Conservation (phyloP, 2,888 invertebrate genomes). For the Calameuta filiformis region DNA sequence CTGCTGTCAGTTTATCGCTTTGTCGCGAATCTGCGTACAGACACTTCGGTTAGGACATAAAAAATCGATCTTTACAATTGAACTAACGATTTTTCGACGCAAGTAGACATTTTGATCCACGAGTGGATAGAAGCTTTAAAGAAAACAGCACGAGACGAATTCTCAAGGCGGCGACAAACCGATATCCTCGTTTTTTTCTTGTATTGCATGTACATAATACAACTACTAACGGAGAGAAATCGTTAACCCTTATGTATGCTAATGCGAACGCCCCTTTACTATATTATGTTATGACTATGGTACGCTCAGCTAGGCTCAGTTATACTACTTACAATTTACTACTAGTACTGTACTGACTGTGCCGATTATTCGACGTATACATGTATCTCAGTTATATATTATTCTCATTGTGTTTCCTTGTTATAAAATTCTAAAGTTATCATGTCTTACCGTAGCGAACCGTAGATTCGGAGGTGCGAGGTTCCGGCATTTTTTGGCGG, state of each 20-base stretch:
- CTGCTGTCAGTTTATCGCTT: neutral
- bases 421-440: neutral
- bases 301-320: neutral
- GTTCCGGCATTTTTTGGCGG: neutral
- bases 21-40: neutral
- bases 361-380: neutral
- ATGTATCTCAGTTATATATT: neutral
- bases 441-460: neutral
- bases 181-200: neutral
- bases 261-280: neutral
- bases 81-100: neutral
- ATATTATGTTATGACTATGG: neutral
- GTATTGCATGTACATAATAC: neutral
- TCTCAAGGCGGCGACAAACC: neutral
- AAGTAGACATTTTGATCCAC: neutral
- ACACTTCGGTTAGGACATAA: neutral
- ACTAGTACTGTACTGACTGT: neutral
- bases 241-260: neutral
- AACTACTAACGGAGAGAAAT: neutral
- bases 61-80: neutral
- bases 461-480: neutral
- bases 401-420: constrained; percentile 7
- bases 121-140: too few relatives aligned
- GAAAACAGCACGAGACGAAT: too few relatives aligned
- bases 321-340: neutral